These are phyloP conservation scores for Pogonomyrmex californicus DNA, from an alignment of 1,140 invertebrate genomes.

Conservation along the genomic window DNA sequence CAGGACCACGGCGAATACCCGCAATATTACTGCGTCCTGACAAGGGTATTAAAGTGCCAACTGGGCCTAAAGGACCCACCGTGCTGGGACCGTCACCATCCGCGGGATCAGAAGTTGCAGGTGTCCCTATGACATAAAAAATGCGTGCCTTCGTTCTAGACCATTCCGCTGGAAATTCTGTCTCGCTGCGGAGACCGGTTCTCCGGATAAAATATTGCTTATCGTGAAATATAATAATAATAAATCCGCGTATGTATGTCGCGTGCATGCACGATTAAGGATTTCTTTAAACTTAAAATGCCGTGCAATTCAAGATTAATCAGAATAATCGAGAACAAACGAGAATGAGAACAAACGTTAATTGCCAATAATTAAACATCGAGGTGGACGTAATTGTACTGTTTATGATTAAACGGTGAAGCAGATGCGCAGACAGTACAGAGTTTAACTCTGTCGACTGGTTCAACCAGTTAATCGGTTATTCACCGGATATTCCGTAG, in stretches of 20 bases:
- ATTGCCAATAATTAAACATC: constrained; percentile 1
- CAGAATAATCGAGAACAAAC: neutral
- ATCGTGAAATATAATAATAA: neutral
- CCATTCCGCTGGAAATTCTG: neutral
- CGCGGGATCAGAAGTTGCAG: constrained; percentile 69
- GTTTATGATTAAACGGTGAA: constrained; percentile 56
- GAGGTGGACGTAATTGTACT: constrained; percentile 12
- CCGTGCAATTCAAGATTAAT: neutral
- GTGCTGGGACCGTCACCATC: constrained; percentile 82
- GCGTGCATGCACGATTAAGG: neutral
- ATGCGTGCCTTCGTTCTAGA: constrained; percentile 1
- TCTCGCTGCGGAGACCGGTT: neutral
- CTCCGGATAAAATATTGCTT: neutral
- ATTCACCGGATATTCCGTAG: constrained; percentile 62
- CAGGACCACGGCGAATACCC: constrained; percentile 90
- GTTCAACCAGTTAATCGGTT: constrained; percentile 73
- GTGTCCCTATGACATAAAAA: constrained; percentile 71
- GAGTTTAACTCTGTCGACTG: constrained; percentile 66
- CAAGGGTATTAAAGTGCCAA: constrained; percentile 69
- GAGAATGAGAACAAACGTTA: neutral
- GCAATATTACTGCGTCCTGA: constrained; percentile 64
- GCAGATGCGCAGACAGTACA: constrained; percentile 52
- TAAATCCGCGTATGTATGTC: neutral
- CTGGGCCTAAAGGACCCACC: constrained; percentile 77
- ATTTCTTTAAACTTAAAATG: constrained; percentile 15